A percentile compares a stretch with the other conserved stretches of the same genome.
phyloP scores from a whole-genome alignment of 2,113 vertebrate genomes.

The Thomomys bottae region DNA sequence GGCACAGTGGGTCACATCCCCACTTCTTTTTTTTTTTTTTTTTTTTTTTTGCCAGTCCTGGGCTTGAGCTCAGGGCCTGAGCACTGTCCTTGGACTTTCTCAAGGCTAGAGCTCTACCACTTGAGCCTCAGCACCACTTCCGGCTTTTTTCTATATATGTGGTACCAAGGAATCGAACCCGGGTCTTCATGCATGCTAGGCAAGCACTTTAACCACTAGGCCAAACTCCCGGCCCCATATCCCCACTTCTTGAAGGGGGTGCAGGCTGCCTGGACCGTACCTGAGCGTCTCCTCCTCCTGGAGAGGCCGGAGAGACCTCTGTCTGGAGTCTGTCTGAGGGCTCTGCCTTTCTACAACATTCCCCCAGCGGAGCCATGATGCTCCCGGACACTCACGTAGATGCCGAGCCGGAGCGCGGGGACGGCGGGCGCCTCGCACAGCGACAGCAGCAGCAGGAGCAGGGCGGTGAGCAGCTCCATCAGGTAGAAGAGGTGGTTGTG shows the following conservation, averaged over 20 bases:
- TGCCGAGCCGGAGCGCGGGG: constrained; percentile 94
- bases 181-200: too few species aligned
- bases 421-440: constrained; percentile 97
- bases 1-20: neutral
- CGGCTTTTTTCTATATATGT: too few species aligned
- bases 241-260: neutral
- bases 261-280: too few species aligned
- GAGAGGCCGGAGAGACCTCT: neutral
- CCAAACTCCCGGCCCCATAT: too few species aligned
- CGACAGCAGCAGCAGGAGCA: constrained; percentile 94
- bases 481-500: constrained; percentile 99
- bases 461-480: constrained; percentile 95
- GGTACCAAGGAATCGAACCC: too few species aligned
- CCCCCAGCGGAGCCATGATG: neutral
- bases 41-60: too few species aligned
- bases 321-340: accelerated
- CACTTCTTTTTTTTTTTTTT: too few species aligned
- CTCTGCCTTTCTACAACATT: neutral
- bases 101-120: too few species aligned
- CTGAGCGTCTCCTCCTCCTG: neutral
- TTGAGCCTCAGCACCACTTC: too few species aligned
- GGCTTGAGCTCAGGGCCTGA: too few species aligned
- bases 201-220: too few species aligned
- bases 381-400: constrained; percentile 89
- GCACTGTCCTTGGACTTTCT: too few species aligned